A percentile compares a stretch with the other conserved stretches of the same genome.
Conservation (phyloP, 2,797 vertebrate genomes). For the Neopelma chrysocephalum region DNA sequence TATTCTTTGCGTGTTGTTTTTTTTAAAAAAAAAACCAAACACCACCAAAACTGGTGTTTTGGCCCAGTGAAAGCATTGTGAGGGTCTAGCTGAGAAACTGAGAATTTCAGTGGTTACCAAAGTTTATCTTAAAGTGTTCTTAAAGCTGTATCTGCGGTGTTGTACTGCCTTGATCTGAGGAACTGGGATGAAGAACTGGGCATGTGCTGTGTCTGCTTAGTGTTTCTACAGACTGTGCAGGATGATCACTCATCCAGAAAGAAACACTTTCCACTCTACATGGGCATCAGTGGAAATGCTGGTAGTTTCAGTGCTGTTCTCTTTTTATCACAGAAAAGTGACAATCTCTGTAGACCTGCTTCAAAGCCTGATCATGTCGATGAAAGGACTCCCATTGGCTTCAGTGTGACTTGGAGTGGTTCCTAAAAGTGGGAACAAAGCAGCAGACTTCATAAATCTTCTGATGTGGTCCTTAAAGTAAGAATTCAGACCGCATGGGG, state of each 20-base stretch:
- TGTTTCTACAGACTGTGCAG: neutral
- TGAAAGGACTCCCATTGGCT: slow-evolving; percentile 41
- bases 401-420: slow-evolving; percentile 31
- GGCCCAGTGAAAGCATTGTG: neutral
- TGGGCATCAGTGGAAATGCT: slow-evolving; percentile 14
- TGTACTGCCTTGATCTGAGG: neutral
- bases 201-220: neutral
- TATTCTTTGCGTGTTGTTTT: neutral
- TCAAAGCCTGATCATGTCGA: neutral
- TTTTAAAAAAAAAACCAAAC: too few relatives aligned
- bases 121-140: neutral
- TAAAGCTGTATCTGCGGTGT: neutral
- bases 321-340: slow-evolving; percentile 8
- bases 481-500: slow-evolving; percentile 32
- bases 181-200: neutral
- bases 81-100: neutral
- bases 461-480: slow-evolving; percentile 38
- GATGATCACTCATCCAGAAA: neutral
- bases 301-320: neutral
- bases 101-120: neutral
- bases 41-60: too few relatives aligned
- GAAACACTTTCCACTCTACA: neutral
- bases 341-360: slow-evolving; percentile 15
- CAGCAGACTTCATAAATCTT: slow-evolving; percentile 42
- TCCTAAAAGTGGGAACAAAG: slow-evolving; percentile 53